phyloP scores from a whole-genome alignment of 2,113 vertebrate species.

The Oreotragus oreotragus region DNA sequence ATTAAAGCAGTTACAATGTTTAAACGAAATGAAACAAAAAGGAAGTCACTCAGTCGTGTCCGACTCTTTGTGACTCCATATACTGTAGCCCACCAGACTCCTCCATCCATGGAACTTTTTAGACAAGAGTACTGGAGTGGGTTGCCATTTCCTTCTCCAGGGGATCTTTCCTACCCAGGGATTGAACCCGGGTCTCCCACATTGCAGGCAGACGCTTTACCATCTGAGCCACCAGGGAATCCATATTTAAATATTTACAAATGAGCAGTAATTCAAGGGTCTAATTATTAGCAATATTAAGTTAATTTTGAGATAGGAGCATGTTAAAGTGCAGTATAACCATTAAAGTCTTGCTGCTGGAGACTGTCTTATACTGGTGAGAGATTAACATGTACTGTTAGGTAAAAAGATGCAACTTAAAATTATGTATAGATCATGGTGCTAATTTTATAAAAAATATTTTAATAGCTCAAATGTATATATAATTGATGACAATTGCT shows the following conservation, averaged over 20 bases:
- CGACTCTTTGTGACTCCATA: too few relatives aligned
- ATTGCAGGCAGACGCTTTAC: too few relatives aligned
- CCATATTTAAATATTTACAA: background rate
- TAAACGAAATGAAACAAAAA: background rate
- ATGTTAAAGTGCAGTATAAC: background rate
- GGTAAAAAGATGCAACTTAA: background rate
- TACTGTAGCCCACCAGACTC: too few relatives aligned
- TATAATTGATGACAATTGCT: background rate
- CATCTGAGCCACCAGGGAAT: too few relatives aligned
- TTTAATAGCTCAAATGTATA: background rate
- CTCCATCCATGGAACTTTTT: too few relatives aligned
- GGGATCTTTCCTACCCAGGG: too few relatives aligned
- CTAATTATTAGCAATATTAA: background rate
- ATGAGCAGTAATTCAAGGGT: background rate
- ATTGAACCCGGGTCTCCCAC: accelerated
- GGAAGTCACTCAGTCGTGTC: too few relatives aligned
- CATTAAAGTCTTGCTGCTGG: background rate
- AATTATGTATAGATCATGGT: background rate
- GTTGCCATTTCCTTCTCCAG: too few relatives aligned
- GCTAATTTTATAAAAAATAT: background rate
- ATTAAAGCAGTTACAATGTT: background rate
- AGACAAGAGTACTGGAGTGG: too few relatives aligned
- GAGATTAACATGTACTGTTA: background rate
- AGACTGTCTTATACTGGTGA: background rate
- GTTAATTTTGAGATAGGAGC: background rate